Base-by-base conservation (phyloP, 2,797 vertebrate genomes). In the Coluber constrictor region DNA sequence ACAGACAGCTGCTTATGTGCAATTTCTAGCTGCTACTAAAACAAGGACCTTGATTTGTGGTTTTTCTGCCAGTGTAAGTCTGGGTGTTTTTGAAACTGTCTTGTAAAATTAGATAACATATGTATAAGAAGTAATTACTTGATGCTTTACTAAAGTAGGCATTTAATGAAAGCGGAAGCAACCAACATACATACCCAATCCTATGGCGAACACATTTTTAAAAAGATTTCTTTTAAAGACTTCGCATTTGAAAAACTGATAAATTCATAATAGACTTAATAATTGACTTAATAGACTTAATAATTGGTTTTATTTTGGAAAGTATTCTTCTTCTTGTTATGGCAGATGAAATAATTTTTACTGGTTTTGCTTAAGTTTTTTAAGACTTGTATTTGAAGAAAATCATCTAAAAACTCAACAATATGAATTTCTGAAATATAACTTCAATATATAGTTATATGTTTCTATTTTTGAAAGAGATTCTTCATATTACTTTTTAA, bases 31-130 rank as follows among this genome's bases (percentile, higher is more conserved):
- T 94, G 43, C 92, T 95, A 93, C 95, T 89, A 89, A 94, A 96
- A 94, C 92, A 96, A 90, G 37, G 43, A 94, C 90, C 91, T 93
- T 96, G 95, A 96, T 96, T 96, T 96, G 94, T 97, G 94, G 91
- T 92, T 96, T 95, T 92, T 0, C 0, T 86, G 86, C 95, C 87
- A 94, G 12, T 94, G 90, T 95, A 95, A 96, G 94, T 96, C 95
- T 91, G 95, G 90, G 56, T 96, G 43, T 95, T 96, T 94, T 95
- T 95, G 94, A 96, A 95, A 61, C 27, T 94, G 66, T 92, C 79
- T 90, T 87, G 88, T 96, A 96, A 96, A 96, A 94, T 91, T 90
- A 94, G 93, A 89, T 94, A 94, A 95, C 95, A 94, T 94, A 95
- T 95, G 92, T 86, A 90, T 95, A 95, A 96, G 93, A 79, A 95